A percentile compares a stretch with the other conserved stretches of the same genome.
phyloP scores from a whole-genome alignment of 2,797 vertebrate species.

The Lepus oiostolus region DNA sequence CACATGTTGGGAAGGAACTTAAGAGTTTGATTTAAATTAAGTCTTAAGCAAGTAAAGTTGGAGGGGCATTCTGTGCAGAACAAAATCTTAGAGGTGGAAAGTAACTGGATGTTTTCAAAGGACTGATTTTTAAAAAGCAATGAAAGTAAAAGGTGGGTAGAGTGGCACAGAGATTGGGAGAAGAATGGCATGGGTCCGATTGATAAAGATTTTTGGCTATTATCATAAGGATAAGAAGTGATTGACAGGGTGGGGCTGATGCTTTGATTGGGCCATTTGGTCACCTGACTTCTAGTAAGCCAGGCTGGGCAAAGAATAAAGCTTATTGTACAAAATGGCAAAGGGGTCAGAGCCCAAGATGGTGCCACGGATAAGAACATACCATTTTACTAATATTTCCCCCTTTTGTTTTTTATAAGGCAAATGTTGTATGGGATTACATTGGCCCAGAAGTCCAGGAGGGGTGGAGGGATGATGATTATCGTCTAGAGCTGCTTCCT shows the following conservation, averaged over 20 bases:
- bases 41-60: not conserved
- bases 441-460: too few species aligned
- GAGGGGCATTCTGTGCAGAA: not conserved
- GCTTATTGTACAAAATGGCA: too few species aligned
- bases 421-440: too few species aligned
- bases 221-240: not conserved
- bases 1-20: not conserved
- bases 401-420: too few species aligned
- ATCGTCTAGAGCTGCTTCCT: too few species aligned
- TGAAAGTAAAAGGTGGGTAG: not conserved
- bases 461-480: too few species aligned
- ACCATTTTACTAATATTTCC: too few species aligned
- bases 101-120: not conserved
- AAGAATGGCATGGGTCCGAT: not conserved
- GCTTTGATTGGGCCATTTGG: too few species aligned
- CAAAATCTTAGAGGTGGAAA: not conserved
- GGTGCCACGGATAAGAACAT: too few species aligned
- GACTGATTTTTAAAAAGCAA: not conserved
- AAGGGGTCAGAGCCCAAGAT: too few species aligned
- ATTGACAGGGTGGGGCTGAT: not conserved
- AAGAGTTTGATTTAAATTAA: slow-evolving; percentile 16
- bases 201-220: not conserved
- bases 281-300: too few species aligned
- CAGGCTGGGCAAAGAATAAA: too few species aligned
- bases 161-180: not conserved